Evolutionary conservation across 1,140 invertebrate genomes (phyloP).

Genomic region (Drosophila rhopaloa): DNA sequence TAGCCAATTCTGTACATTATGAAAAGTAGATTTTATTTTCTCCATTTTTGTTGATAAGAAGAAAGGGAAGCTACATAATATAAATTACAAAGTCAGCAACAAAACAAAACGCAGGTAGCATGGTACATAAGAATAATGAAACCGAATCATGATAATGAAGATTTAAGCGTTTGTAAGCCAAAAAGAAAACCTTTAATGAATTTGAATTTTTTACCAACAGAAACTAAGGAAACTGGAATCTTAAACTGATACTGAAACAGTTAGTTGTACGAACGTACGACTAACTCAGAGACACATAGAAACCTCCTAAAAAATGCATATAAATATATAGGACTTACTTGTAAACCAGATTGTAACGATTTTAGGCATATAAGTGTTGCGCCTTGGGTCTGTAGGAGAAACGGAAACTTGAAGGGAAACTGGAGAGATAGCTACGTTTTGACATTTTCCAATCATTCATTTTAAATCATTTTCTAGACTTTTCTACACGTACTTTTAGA

Average conservation of each 20-base stretch:
- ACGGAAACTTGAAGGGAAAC: slow-evolving; percentile 21
- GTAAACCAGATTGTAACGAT: slow-evolving; percentile 69
- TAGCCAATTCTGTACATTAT: slow-evolving; percentile 25
- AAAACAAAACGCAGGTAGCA: slow-evolving; percentile 7
- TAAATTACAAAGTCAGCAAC: slow-evolving; percentile 24
- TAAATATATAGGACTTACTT: slow-evolving; percentile 59
- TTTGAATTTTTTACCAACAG: slow-evolving; percentile 47
- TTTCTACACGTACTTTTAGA: slow-evolving; percentile 71
- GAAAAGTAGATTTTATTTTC: slow-evolving; percentile 16
- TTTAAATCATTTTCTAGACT: slow-evolving; percentile 59
- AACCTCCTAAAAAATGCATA: slow-evolving; percentile 57
- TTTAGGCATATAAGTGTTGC: slow-evolving; percentile 79
- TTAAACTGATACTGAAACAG: slow-evolving; percentile 59
- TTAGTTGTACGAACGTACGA: slow-evolving; percentile 30
- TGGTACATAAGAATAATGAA: slow-evolving; percentile 15
- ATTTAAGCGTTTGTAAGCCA: slow-evolving; percentile 44
- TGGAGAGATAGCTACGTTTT: slow-evolving; percentile 30
- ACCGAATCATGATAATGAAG: slow-evolving; percentile 23
- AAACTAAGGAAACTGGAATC: slow-evolving; percentile 53
- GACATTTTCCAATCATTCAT: slow-evolving; percentile 37
- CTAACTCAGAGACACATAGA: slow-evolving; percentile 44
- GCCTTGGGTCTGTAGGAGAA: slow-evolving; percentile 47
- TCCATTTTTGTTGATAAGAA: not conserved
- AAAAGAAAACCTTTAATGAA: slow-evolving; percentile 47
- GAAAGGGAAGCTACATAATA: slow-evolving; percentile 16